Conservation (phyloP, 2,888 invertebrate species). For the Galerucella pusilla region DNA sequence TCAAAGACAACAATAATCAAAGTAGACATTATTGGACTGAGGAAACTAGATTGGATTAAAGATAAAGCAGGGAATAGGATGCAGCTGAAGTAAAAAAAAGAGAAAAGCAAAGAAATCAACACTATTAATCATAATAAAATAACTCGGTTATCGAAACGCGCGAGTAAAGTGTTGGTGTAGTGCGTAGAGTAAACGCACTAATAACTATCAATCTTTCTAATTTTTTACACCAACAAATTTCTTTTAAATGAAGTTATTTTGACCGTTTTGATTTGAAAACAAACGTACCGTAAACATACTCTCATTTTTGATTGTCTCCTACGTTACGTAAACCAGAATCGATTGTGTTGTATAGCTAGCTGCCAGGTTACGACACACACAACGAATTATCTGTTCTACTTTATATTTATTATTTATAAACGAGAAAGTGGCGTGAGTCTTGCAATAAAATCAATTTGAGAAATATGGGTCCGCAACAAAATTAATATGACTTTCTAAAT, state of each 20-base stretch:
- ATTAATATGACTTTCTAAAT: constrained; percentile 2
- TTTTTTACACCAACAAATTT: no score
- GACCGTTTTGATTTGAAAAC: background rate
- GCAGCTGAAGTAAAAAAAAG: no score
- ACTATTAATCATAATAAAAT: no score
- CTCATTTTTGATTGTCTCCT: background rate
- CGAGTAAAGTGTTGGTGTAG: no score
- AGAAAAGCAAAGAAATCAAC: no score
- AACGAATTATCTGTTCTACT: constrained; percentile 10
- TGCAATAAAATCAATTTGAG: background rate
- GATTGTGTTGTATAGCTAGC: background rate
- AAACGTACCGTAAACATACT: background rate
- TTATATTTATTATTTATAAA: constrained; percentile 15
- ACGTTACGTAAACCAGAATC: constrained; percentile 6
- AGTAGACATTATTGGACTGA: no score
- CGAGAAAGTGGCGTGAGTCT: constrained; percentile 10
- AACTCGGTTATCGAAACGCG: no score
- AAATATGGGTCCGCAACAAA: constrained; percentile 9
- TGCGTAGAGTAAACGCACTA: no score
- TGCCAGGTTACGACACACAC: background rate
- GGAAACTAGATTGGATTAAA: no score
- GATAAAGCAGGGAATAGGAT: no score
- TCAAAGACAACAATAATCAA: no score
- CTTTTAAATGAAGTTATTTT: background rate
- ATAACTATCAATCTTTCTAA: no score